These are phyloP conservation scores for Amiota minor DNA, from an alignment of 2,888 invertebrate genomes.

Conservation along the genomic window DNA sequence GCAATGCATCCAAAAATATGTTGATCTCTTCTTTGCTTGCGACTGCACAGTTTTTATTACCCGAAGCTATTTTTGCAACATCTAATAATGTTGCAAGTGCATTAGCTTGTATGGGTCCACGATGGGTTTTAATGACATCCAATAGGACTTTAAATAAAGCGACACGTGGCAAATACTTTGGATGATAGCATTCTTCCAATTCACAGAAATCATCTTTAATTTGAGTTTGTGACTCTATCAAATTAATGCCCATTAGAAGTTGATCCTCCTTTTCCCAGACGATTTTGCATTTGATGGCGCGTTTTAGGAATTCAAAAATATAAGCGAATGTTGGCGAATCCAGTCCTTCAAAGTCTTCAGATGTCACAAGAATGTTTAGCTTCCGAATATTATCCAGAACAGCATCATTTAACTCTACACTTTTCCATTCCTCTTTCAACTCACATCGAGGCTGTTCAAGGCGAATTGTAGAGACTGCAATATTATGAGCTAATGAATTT, in stretches of 20 bases:
- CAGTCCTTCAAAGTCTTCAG: constrained; percentile 55
- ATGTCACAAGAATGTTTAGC: constrained; percentile 34
- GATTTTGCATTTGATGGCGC: constrained; percentile 75
- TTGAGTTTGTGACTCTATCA: constrained; percentile 81
- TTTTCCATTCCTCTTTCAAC: constrained; percentile 84
- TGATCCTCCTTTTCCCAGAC: constrained; percentile 76
- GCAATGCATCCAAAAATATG: constrained; percentile 84
- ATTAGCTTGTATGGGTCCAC: constrained; percentile 83
- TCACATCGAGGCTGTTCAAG: constrained; percentile 87
- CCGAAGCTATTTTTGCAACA: constrained; percentile 84
- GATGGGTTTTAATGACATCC: constrained; percentile 81
- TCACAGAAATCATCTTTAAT: constrained; percentile 71
- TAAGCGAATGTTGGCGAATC: constrained; percentile 86
- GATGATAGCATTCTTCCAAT: constrained; percentile 78
- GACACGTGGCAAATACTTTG: constrained; percentile 84
- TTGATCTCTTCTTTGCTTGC: constrained; percentile 82
- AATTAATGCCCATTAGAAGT: constrained; percentile 78
- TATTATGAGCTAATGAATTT: constrained; percentile 75
- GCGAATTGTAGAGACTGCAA: constrained; percentile 83
- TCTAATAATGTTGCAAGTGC: constrained; percentile 87
- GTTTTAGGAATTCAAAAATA: constrained; percentile 84
- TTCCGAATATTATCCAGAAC: constrained; percentile 78
- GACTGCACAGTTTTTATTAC: constrained; percentile 78
- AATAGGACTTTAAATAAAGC: constrained; percentile 88
- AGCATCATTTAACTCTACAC: constrained; percentile 79